Evolutionary conservation across 2,113 vertebrate genomes (phyloP).

Genomic region (Himantopus leucocephalus): DNA sequence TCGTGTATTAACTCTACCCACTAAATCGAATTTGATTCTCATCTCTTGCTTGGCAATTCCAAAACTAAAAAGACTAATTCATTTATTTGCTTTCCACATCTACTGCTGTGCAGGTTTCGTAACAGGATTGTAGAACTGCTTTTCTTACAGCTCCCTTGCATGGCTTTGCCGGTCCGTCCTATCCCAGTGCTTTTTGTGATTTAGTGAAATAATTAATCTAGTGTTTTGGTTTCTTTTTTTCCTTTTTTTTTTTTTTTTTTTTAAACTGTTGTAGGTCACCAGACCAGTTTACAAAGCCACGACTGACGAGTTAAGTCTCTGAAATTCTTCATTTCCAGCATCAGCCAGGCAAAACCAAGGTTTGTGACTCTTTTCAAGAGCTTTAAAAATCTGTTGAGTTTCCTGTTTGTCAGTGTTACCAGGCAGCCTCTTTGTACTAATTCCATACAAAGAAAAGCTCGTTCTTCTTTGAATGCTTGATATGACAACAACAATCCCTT

Average conservation of each 20-base stretch:
- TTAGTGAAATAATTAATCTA: not conserved
- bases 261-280: constrained; percentile 68
- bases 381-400: not conserved
- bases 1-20: not conserved
- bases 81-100: not conserved
- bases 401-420: not conserved
- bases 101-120: not conserved
- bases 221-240: not conserved
- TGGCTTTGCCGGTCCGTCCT: not conserved
- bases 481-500: not conserved
- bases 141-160: not conserved
- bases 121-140: not conserved
- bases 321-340: constrained; percentile 74
- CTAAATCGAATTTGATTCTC: not conserved
- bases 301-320: constrained; percentile 64
- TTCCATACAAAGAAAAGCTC: not conserved
- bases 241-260: not conserved
- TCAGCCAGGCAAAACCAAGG: constrained; percentile 40
- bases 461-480: not conserved
- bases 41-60: not conserved
- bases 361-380: constrained; percentile 30
- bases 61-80: constrained; percentile 44
- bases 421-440: not conserved
- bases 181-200: not conserved
- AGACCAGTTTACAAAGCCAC: constrained; percentile 72